Evolutionary conservation across 2,888 invertebrate species (phyloP), one percentile per base, ranked within the genome.

Genomic region (Lepetodrilus schrolli): DNA sequence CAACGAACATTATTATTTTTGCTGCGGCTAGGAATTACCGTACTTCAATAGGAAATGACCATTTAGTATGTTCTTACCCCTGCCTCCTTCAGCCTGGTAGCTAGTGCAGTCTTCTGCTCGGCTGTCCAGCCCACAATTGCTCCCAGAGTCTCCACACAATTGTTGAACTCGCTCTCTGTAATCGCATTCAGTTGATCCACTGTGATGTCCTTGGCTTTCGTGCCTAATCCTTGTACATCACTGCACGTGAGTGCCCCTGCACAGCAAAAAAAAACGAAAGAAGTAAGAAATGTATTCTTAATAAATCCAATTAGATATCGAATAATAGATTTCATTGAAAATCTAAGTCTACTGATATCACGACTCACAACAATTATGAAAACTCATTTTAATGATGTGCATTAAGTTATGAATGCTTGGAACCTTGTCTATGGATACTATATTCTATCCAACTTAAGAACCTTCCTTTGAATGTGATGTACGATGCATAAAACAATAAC

Each of bases 131-230:
- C 48, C 20, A 10, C n/a, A 20, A 36, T 26, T 21, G 43, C 26
- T n/a, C 72, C 72, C 21, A 72, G 58, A 17, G 65, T 43, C 4
- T 10, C 21, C 17, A 72, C 20, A 4, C 30, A 36, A 4, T 72
- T 47, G 17, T 48, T 34, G 26, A 26, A 20, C 5, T 65, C 37
- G 5, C 3, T 17, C 3, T 37, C 36, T 7, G 37, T 17, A n/a
- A 58, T 26, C 7, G 7, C 13, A n/a, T 8, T 30, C 43, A 72
- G 30, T 47, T 72, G 49, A 4, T n/a, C 10, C 5, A 17, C 21
- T n/a, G 65, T 43, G 7, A 72, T 30, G n/a, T 38, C 66, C 26
- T 65, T 43, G 34, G 65, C 65, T 17, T 49, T 43, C 8, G 23
- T 21, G 20, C 66, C 66, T n/a, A 36, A n/a, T 10, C n/a, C 47